A percentile compares a stretch with the other conserved stretches of the same genome.
Evolutionary conservation across 2,113 vertebrate species (phyloP).

Genomic region (Tachuris rubrigastra): DNA sequence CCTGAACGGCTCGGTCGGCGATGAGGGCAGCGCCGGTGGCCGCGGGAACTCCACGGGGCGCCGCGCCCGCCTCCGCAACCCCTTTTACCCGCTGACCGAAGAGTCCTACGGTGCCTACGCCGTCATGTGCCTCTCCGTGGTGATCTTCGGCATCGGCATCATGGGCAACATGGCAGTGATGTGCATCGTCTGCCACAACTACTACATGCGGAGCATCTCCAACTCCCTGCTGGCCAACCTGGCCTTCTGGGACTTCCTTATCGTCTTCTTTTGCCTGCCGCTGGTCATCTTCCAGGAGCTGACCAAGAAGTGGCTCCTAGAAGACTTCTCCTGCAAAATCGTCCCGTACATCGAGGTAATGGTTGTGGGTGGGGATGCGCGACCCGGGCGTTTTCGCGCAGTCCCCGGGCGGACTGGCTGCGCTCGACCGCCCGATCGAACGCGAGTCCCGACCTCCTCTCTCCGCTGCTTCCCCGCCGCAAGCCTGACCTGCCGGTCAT

Average conservation of each 20-base stretch:
- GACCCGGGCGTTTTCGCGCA: neutral
- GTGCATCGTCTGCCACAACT: constrained; percentile 98
- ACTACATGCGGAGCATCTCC: constrained; percentile 97
- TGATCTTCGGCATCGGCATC: constrained; percentile 90
- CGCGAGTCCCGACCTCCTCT: neutral
- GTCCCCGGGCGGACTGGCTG: neutral
- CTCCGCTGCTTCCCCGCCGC: neutral
- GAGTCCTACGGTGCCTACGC: constrained; percentile 88
- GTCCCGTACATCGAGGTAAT: constrained; percentile 97
- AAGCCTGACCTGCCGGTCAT: rapidly evolving
- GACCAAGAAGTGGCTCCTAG: constrained; percentile 93
- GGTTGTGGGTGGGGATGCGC: neutral
- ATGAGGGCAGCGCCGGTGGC: constrained; percentile 11
- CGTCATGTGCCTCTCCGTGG: constrained; percentile 80
- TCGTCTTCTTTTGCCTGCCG: constrained; percentile 94
- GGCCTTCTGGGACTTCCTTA: constrained; percentile 95
- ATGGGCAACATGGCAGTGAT: constrained; percentile 93
- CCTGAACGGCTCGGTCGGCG: constrained; percentile 75
- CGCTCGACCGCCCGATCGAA: neutral
- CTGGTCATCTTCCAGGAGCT: constrained; percentile 93
- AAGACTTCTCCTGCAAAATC: constrained; percentile 94
- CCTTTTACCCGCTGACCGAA: constrained; percentile 89
- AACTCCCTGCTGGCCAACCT: constrained; percentile 95
- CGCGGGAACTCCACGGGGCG: constrained; percentile 61
- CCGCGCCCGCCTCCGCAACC: constrained; percentile 80